These are phyloP conservation scores for Magallana gigas DNA, from an alignment of 1,140 invertebrate genomes.

Conservation along the genomic window DNA sequence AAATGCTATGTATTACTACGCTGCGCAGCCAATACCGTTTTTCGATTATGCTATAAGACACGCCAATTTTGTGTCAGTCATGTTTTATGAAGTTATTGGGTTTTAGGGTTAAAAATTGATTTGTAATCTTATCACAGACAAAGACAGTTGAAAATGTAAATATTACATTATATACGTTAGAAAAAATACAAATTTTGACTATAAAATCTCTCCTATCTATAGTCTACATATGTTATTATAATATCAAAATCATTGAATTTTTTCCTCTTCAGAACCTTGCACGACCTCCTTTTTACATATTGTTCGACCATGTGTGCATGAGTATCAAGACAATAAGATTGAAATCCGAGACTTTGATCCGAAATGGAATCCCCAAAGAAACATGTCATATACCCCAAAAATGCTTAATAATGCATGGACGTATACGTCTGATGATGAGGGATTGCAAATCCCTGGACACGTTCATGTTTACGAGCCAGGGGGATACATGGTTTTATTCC, in stretches of 20 bases:
- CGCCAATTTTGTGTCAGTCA: too few species aligned
- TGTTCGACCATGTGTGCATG: conserved; percentile 10
- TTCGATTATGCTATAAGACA: too few species aligned
- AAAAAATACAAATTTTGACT: too few species aligned
- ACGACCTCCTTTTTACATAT: background rate
- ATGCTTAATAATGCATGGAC: conserved; percentile 58
- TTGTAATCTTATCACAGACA: too few species aligned
- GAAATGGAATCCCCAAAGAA: conserved; percentile 50
- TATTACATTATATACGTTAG: too few species aligned
- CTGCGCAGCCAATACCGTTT: too few species aligned
- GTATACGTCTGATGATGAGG: conserved; percentile 52
- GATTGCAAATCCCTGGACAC: conserved; percentile 54
- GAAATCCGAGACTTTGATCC: conserved; percentile 58
- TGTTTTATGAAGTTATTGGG: too few species aligned
- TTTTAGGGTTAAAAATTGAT: too few species aligned
- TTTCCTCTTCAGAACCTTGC: background rate
- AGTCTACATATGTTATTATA: too few species aligned
- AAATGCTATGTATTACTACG: too few species aligned
- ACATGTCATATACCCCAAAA: conserved; percentile 22
- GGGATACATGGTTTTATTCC: conserved; percentile 59
- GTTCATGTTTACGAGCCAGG: conserved; percentile 61
- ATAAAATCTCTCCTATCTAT: too few species aligned
- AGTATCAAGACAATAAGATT: conserved; percentile 50
- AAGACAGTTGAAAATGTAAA: too few species aligned
- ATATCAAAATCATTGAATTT: background rate